phyloP scores from a whole-genome alignment of 2,888 invertebrate species.

The Epistrophella euchroma region DNA sequence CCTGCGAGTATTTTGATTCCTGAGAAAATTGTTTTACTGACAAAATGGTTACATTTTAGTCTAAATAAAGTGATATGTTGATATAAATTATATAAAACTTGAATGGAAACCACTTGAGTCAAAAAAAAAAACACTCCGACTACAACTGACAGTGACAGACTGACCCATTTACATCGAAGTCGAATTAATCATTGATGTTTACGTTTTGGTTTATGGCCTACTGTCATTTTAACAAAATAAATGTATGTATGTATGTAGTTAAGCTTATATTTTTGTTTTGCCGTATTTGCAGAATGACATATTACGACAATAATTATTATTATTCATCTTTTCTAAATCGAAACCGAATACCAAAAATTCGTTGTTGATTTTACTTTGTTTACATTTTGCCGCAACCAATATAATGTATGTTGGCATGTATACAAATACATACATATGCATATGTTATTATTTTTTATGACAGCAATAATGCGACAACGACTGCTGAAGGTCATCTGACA shows the following conservation, averaged over 20 bases:
- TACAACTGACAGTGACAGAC: not conserved
- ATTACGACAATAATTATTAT: not conserved
- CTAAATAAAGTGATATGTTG: constrained; percentile 9
- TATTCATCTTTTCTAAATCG: constrained; percentile 9
- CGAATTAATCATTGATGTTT: constrained; percentile 16
- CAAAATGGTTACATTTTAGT: constrained; percentile 8
- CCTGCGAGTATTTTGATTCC: not conserved
- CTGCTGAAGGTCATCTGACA: constrained; percentile 60
- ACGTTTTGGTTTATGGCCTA: not conserved
- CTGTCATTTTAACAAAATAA: constrained; percentile 1
- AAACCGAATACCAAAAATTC: constrained; percentile 2
- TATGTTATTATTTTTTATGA: constrained; percentile 3
- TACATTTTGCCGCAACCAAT: constrained; percentile 14
- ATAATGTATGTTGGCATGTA: no score
- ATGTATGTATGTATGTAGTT: not conserved
- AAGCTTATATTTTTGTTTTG: not conserved
- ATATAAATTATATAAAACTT: not conserved
- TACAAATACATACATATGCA: no score
- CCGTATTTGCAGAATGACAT: constrained; percentile 17
- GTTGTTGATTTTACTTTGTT: constrained; percentile 12
- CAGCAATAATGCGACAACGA: not conserved
- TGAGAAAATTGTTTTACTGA: not conserved
- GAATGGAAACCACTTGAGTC: not conserved
- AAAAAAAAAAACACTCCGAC: not conserved
- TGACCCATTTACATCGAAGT: constrained; percentile 18